These are phyloP conservation scores for Dunckerocampus dactyliophorus DNA, from an alignment of 2,113 vertebrate genomes.

Conservation along the genomic window DNA sequence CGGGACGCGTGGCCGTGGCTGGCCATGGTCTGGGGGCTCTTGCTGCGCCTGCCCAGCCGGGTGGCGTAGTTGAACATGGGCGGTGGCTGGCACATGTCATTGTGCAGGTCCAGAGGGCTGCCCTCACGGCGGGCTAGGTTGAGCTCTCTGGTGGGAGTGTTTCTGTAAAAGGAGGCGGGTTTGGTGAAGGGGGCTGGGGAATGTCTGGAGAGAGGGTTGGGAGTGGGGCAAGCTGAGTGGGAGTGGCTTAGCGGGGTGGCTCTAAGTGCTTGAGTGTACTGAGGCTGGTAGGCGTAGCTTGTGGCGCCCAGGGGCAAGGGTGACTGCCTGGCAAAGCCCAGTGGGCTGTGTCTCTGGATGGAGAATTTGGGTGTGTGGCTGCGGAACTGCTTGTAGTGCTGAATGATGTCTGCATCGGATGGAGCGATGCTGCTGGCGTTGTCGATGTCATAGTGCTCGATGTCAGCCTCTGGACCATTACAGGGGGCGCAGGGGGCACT, in stretches of 20 bases:
- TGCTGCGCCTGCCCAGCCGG: conserved; percentile 89
- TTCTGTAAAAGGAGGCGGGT: conserved; percentile 86
- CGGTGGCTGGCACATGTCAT: conserved; percentile 80
- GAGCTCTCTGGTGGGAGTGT: conserved; percentile 88
- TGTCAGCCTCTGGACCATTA: conserved; percentile 77
- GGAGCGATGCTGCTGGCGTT: conserved; percentile 98
- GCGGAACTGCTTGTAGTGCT: conserved; percentile 97
- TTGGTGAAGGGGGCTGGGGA: conserved; percentile 92
- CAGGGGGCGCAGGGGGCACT: conserved; percentile 88
- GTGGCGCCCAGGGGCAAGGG: conserved; percentile 88
- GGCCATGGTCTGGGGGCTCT: conserved; percentile 89
- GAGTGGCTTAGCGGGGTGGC: conserved; percentile 87
- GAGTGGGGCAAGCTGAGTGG: conserved; percentile 85
- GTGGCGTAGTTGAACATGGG: conserved; percentile 90
- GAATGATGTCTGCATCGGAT: conserved; percentile 93
- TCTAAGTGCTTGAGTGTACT: conserved; percentile 83
- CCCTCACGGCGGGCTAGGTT: conserved; percentile 86
- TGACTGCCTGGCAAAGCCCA: conserved; percentile 92
- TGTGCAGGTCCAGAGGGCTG: conserved; percentile 83
- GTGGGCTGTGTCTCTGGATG: conserved; percentile 93
- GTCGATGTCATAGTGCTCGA: conserved; percentile 96
- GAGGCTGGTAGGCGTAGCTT: conserved; percentile 88
- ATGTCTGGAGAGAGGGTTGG: conserved; percentile 88
- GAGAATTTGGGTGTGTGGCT: conserved; percentile 96
- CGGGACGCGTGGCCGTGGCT: conserved; percentile 78